These are phyloP conservation scores for Cyclopterus lumpus DNA, from an alignment of 2,797 vertebrate genomes.

Conservation along the genomic window DNA sequence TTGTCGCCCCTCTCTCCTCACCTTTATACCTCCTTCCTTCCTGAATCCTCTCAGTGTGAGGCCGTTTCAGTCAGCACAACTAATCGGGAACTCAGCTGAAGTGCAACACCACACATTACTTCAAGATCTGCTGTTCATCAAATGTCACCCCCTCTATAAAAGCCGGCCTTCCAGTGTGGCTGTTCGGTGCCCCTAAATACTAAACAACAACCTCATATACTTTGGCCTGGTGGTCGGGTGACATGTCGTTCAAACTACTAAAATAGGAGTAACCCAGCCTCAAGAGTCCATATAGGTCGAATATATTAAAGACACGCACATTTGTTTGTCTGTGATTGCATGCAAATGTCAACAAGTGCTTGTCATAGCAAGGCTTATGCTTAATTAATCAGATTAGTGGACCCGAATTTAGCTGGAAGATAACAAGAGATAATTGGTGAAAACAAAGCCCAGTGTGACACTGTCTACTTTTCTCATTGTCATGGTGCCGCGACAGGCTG, in stretches of 20 bases:
- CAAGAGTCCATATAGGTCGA: not conserved
- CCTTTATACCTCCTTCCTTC: not conserved
- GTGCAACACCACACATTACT: not conserved
- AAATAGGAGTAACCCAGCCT: not conserved
- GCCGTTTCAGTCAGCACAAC: conserved; percentile 10
- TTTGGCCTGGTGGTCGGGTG: not conserved
- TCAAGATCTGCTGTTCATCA: not conserved
- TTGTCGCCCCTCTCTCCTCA: conserved; percentile 1
- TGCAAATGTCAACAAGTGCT: conserved; percentile 31
- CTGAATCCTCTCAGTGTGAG: conserved; percentile 18
- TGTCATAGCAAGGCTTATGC: conserved; percentile 18
- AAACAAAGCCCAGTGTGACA: conserved; percentile 54
- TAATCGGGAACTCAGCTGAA: not conserved
- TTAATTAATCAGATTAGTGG: conserved; percentile 41
- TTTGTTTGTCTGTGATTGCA: not conserved
- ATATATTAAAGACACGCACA: not conserved
- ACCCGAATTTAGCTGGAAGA: conserved; percentile 20
- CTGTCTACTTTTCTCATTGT: conserved; percentile 53
- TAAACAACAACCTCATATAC: not conserved
- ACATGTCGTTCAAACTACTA: not conserved
- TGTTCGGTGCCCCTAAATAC: not conserved
- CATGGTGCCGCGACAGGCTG: conserved; percentile 16
- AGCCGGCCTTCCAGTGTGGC: not conserved
- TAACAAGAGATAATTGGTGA: conserved; percentile 55
- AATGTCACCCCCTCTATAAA: not conserved